phyloP scores from a whole-genome alignment of 2,113 vertebrate genomes.

The human region DNA sequence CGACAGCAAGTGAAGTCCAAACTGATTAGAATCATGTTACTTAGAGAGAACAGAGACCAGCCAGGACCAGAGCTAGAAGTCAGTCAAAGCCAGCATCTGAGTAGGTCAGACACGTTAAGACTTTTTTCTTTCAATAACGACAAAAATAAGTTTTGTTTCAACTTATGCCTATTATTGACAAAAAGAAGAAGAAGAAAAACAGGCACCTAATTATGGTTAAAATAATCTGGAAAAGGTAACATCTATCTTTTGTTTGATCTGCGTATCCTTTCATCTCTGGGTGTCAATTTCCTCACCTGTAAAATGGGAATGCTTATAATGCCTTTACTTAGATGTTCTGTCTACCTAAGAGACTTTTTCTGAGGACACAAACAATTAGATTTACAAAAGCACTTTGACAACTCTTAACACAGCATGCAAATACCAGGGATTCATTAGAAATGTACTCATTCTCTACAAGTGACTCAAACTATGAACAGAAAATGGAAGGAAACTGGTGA shows the following conservation, averaged over 20 bases:
- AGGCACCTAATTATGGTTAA: neutral
- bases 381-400: neutral
- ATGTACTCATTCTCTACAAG: neutral
- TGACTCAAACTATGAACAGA: neutral
- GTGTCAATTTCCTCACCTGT: neutral
- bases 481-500: neutral
- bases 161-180: neutral
- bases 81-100: neutral
- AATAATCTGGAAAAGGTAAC: neutral
- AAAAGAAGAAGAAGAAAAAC: neutral
- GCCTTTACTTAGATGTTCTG: neutral
- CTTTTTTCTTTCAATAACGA: neutral
- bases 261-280: neutral
- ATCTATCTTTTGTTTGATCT: neutral
- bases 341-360: neutral
- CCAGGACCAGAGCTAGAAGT: neutral
- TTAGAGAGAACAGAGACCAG: slow-evolving; percentile 32
- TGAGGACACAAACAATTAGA: neutral
- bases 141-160: slow-evolving; percentile 32
- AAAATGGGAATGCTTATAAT: neutral
- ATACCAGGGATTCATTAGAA: neutral
- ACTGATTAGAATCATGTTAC: slow-evolving; percentile 63
- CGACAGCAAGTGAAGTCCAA: slow-evolving; percentile 66
- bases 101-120: neutral
- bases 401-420: neutral